Percentiles rank a stretch among this genome's conserved stretches.
Conservation (phyloP, 2,888 invertebrate genomes). For the Watsonalla binaria region DNA sequence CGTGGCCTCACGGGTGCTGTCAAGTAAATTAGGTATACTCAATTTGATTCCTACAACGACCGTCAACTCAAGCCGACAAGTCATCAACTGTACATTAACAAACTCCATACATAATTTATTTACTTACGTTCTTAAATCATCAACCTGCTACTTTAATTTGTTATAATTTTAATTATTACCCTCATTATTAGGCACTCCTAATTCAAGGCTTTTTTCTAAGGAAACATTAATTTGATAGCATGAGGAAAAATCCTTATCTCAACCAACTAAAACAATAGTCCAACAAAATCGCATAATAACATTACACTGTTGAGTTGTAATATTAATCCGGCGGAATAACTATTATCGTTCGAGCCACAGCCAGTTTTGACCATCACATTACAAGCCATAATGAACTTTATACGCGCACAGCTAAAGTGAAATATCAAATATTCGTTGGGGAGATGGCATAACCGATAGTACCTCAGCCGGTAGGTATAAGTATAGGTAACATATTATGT, state of each 20-base stretch:
- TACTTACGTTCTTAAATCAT: too few species aligned
- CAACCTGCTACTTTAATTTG: too few species aligned
- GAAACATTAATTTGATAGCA: neutral
- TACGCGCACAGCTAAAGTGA: slow-evolving; percentile 12
- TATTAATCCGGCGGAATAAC: slow-evolving; percentile 21
- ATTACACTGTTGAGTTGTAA: slow-evolving; percentile 19
- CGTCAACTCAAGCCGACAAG: too few species aligned
- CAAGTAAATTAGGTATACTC: too few species aligned
- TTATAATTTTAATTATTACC: too few species aligned
- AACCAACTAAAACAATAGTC: slow-evolving; percentile 1
- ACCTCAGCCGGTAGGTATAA: slow-evolving; percentile 22
- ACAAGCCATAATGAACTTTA: slow-evolving; percentile 17
- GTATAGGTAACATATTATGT: slow-evolving; percentile 8
- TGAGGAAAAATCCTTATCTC: slow-evolving; percentile 2
- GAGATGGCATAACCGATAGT: slow-evolving; percentile 14
- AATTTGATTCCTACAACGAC: too few species aligned
- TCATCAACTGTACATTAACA: too few species aligned
- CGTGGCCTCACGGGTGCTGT: too few species aligned
- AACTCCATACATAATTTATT: too few species aligned
- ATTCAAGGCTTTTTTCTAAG: neutral
- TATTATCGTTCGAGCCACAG: slow-evolving; percentile 8
- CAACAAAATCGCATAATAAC: slow-evolving; percentile 17
- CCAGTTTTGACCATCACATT: neutral
- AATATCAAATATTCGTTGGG: slow-evolving; percentile 14
- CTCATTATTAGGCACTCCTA: neutral